Base-by-base conservation (phyloP, 2,888 invertebrate genomes). In the Oithona nana region DNA sequence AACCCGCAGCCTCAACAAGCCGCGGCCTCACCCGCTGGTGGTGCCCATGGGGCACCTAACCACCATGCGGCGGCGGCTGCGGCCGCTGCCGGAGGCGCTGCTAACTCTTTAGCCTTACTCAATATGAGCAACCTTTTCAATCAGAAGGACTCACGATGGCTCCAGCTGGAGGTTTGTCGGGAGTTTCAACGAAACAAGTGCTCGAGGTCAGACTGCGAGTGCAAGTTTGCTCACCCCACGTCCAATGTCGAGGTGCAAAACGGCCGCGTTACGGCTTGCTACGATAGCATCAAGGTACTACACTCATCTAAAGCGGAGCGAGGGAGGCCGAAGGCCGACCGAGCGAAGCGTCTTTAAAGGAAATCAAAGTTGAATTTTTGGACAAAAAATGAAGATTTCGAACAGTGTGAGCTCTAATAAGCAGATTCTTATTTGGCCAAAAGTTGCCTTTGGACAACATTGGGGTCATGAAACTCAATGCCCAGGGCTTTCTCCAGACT, bases 121-220 rank as follows among this genome's bases (percentile, higher is more conserved):
- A 61, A 61, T 28, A 31, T 61, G 24, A 54, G 31, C 54, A 22
- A n/a, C 28, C 28, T 61, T 11, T 20, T 61, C 30, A 61, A 61
- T 29, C 61, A 61, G 54, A 98, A 97, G 80, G 98, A 98, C 81
- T 95, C 95, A 71, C 88, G 97, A 75, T 98, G 98, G 98, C 83
- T 98, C 72, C 97, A 98, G 77, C 81, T 98, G 75, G 98, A 98
- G 80, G 98, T 97, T 75, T 93, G 90, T 81, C 84, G 97, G 71
- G 98, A 98, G 80, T 98, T 90, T 80, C 95, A 97, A 80, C 83
- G 98, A 77, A 95, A 94, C 82, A 97, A 97, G 82, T 98, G 98
- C 79, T 89, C 94, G 72, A 84, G 98, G 74, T 88, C 93, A 68
- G 97, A 98, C 79, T 89, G 92, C 75, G 97, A 98, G 79, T 98